Conservation (phyloP, 2,888 invertebrate genomes). For the Byasa hedistus region DNA sequence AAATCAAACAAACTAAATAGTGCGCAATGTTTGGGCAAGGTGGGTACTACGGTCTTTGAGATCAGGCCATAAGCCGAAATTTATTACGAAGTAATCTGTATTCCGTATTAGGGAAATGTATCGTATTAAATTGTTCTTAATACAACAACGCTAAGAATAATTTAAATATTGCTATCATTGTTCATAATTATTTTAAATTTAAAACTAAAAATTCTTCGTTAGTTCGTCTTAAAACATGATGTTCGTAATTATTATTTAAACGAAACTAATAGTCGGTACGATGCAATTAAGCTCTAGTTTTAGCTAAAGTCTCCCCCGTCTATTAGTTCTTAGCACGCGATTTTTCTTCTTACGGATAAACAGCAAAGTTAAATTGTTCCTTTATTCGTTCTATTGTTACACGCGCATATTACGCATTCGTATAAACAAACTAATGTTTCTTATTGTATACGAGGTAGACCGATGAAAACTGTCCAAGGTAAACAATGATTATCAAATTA, state of each 20-base stretch:
- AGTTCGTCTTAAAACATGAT: background rate
- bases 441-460: background rate
- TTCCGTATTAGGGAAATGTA: background rate
- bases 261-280: constrained; percentile 21
- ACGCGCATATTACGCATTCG: no score
- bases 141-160: background rate
- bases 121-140: background rate
- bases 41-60: constrained; percentile 1
- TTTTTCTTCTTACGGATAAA: constrained; percentile 17
- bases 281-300: constrained; percentile 29
- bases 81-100: constrained; percentile 2
- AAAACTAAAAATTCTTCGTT: constrained; percentile 1
- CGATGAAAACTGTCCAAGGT: background rate
- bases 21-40: background rate
- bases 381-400: background rate
- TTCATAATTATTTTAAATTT: background rate
- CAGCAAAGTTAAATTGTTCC: constrained; percentile 7
- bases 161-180: background rate
- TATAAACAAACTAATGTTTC: background rate
- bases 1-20: background rate
- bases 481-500: background rate
- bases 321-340: constrained; percentile 26
- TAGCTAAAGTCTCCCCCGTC: constrained; percentile 13
- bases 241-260: constrained; percentile 25
- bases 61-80: background rate